Conservation (phyloP, 2,797 vertebrate genomes). For the Channallabes apus region DNA sequence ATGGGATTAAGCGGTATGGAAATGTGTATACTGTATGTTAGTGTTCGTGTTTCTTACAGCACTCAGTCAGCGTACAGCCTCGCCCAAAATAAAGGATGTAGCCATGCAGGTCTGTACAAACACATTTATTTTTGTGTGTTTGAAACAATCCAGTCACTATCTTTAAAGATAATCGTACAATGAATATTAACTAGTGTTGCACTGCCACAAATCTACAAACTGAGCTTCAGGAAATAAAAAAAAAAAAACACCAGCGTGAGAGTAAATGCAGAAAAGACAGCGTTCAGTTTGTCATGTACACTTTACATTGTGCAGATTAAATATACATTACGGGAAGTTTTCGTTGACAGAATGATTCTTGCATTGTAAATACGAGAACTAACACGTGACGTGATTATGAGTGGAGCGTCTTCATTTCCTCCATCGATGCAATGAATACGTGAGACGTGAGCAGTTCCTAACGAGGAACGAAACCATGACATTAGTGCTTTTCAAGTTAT, state of each 20-base stretch:
- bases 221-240: conserved; percentile 17
- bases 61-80: background rate
- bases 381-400: conserved; percentile 18
- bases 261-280: conserved; percentile 44
- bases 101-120: conserved; percentile 50
- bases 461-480: conserved; percentile 47
- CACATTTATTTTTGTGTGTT: conserved; percentile 69
- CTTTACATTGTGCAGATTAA: conserved; percentile 41
- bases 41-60: background rate
- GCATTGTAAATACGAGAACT: conserved; percentile 39
- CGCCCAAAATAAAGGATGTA: background rate
- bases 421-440: conserved; percentile 41
- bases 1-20: too few species aligned
- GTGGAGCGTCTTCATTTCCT: conserved; percentile 28
- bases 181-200: conserved; percentile 49
- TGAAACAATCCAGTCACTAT: conserved; percentile 62
- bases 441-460: conserved; percentile 22
- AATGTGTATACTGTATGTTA: too few species aligned
- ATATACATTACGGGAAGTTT: conserved; percentile 20
- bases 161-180: conserved; percentile 49
- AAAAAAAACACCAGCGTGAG: conserved; percentile 24
- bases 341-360: conserved; percentile 21
- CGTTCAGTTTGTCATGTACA: conserved; percentile 11
- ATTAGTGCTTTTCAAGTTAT: conserved; percentile 55
- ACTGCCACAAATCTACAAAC: conserved; percentile 53